Conservation (phyloP, 2,113 vertebrate genomes). For the Pholis gunnellus region DNA sequence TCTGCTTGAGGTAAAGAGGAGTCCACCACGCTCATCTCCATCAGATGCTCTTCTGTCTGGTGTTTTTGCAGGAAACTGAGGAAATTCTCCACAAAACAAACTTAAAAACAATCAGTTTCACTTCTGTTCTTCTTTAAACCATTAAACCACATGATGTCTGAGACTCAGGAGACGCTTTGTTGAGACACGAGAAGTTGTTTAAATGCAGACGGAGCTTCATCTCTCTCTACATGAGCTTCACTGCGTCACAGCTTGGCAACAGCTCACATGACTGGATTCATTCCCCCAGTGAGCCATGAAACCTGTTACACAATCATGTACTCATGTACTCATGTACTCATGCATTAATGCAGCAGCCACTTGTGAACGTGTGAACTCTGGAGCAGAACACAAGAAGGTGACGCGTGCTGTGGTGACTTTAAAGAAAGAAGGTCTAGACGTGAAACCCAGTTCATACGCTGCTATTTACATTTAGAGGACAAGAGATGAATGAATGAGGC, state of each 20-base stretch:
- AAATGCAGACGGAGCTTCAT: neutral
- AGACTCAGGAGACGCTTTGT: no score
- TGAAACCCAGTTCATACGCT: neutral
- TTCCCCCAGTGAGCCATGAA: neutral
- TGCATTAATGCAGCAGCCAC: slow-evolving; percentile 22
- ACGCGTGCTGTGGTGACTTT: slow-evolving; percentile 18
- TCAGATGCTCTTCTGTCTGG: neutral
- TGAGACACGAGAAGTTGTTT: no score
- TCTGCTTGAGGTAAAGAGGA: slow-evolving; percentile 42
- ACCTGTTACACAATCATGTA: neutral
- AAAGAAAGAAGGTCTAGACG: neutral
- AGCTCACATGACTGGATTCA: slow-evolving; percentile 52
- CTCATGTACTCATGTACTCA: neutral
- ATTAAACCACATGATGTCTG: no score
- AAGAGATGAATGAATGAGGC: neutral
- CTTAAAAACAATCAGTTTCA: neutral
- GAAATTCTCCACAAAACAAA: neutral
- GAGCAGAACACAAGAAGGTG: slow-evolving; percentile 7
- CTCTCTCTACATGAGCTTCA: slow-evolving; percentile 29
- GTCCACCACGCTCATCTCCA: slow-evolving; percentile 5
- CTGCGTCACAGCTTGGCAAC: slow-evolving; percentile 10
- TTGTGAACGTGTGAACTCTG: neutral
- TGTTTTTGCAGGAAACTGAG: neutral
- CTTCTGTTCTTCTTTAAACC: neutral
- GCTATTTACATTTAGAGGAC: slow-evolving; percentile 36